phyloP scores from a whole-genome alignment of 2,888 invertebrate genomes.

The Caenorhabditis doughertyi region DNA sequence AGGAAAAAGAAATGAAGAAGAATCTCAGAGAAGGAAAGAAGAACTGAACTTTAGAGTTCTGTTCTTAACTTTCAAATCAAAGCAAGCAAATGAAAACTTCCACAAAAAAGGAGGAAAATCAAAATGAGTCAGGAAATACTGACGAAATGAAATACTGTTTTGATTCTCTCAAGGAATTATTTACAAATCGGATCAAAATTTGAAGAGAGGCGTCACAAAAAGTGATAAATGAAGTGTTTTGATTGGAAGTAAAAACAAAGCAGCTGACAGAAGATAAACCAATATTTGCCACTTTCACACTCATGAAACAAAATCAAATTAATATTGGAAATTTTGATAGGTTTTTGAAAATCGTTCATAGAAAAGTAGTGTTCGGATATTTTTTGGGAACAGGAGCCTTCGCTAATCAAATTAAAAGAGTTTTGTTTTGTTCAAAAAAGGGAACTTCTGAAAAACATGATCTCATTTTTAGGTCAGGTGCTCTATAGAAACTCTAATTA shows the following conservation, averaged over 20 bases:
- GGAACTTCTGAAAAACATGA: too few species aligned
- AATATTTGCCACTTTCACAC: slow-evolving; percentile 14
- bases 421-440: too few species aligned
- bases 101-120: neutral
- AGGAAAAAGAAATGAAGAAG: neutral
- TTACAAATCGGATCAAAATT: slow-evolving; percentile 23
- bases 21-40: neutral
- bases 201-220: neutral
- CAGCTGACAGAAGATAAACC: neutral
- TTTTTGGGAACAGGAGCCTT: too few species aligned
- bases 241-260: neutral
- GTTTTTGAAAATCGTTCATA: slow-evolving; percentile 17
- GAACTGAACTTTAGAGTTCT: slow-evolving; percentile 40
- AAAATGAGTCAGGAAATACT: neutral
- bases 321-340: neutral
- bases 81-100: slow-evolving; percentile 9
- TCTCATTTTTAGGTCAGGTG: too few species aligned
- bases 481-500: too few species aligned
- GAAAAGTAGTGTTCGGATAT: too few species aligned
- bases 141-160: neutral
- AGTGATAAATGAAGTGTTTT: slow-evolving; percentile 7
- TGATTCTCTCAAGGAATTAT: neutral
- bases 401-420: too few species aligned
- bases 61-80: slow-evolving; percentile 18
- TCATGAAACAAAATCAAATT: too few species aligned